Percentiles rank a stretch among this genome's conserved stretches.
Evolutionary conservation across 2,113 vertebrate species (phyloP).

Genomic region (Anguilla rostrata): DNA sequence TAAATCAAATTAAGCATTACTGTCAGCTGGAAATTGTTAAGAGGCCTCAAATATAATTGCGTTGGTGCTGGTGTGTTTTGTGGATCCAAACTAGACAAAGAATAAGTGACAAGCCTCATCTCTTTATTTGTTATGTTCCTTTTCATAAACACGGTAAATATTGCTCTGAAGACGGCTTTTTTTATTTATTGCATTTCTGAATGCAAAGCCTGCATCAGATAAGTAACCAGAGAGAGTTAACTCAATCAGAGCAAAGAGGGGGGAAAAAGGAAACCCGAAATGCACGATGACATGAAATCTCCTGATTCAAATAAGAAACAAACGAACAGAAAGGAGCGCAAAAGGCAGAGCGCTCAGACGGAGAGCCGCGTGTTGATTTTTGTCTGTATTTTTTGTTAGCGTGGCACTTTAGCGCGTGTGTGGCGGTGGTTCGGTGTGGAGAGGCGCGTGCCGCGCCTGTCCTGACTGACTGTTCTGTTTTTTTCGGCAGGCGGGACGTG

Average conservation of each 20-base stretch:
- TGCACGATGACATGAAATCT: constrained; percentile 55
- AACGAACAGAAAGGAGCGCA: constrained; percentile 27
- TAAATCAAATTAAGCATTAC: constrained; percentile 52
- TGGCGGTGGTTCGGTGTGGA: background rate
- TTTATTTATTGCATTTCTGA: constrained; percentile 58
- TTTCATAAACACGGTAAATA: constrained; percentile 53
- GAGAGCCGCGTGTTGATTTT: constrained; percentile 11
- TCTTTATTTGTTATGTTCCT: constrained; percentile 46
- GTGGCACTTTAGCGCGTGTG: background rate
- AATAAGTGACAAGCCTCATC: constrained; percentile 49
- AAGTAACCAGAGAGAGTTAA: constrained; percentile 44
- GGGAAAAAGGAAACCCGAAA: constrained; percentile 15
- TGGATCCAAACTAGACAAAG: constrained; percentile 40
- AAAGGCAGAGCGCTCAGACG: constrained; percentile 25
- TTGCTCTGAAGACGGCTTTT: constrained; percentile 45
- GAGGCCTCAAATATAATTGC: constrained; percentile 41
- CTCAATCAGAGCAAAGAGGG: constrained; percentile 53
- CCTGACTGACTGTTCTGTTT: background rate
- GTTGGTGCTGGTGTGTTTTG: constrained; percentile 5
- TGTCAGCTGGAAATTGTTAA: constrained; percentile 43
- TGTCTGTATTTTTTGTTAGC: background rate
- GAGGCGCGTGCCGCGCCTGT: background rate
- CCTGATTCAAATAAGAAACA: constrained; percentile 45
- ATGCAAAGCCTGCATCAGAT: constrained; percentile 53
- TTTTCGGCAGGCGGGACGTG: background rate